These are phyloP conservation scores for Orthosia incerta DNA, from an alignment of 2,888 invertebrate species.

Conservation along the genomic window DNA sequence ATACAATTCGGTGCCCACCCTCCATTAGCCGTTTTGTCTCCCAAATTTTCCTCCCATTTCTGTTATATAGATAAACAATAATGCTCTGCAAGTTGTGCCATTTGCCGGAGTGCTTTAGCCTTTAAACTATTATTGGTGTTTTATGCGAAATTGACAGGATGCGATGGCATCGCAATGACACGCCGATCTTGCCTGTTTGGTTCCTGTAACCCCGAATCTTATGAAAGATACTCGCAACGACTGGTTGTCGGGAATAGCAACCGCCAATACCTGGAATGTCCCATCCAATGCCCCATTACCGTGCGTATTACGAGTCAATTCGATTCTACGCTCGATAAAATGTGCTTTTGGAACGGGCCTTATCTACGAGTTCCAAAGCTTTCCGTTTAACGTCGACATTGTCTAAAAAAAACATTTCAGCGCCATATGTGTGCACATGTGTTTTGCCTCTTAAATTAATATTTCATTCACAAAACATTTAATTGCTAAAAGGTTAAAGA, in stretches of 20 bases:
- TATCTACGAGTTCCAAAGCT: not conserved
- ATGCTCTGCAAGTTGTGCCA: no score
- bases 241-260: not conserved
- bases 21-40: no score
- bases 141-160: not conserved
- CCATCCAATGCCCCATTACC: not conserved
- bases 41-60: no score
- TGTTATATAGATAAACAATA: no score
- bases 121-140: not conserved
- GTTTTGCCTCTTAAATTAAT: not conserved
- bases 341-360: not conserved
- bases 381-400: not conserved
- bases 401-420: not conserved
- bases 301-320: not conserved
- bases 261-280: not conserved
- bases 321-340: not conserved
- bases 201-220: no score
- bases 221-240: not conserved
- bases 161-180: not conserved
- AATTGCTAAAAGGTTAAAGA: not conserved
- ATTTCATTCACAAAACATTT: slow-evolving; percentile 7
- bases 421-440: no score
- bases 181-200: no score
- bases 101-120: not conserved
- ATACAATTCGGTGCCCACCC: not conserved